Base-by-base conservation (phyloP, 1,140 invertebrate genomes). In the Conus betulinus region DNA sequence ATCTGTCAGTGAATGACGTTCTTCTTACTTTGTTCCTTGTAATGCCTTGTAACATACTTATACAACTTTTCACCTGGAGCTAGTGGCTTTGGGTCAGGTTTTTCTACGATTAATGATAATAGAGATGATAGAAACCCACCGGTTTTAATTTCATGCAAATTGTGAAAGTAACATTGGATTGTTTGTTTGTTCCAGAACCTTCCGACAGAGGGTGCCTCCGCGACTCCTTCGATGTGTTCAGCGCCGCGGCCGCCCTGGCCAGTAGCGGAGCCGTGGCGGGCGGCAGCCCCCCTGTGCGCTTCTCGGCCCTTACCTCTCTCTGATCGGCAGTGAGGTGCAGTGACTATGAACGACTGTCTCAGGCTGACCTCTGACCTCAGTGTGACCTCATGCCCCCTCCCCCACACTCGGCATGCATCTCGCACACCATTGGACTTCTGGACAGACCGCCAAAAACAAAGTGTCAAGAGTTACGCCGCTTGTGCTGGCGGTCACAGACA, bases 161-260 rank as follows among this genome's bases (percentile, higher is more conserved):
- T 1, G 39, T 39, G 39, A 39, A 39, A 39, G 3, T 39, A 39
- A 39, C 39, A 39, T 39, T 39, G 39, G 39, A 39, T 39, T 39
- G 39, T 39, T 39, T 39, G 39, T 39, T 5, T 84, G 57, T 87
- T 76, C 17, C 85, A 87, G 85, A 87, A 27, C 74, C 85, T 10
- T 55, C 85, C 4, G 85, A 87, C 71, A 55, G 85, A 53, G 53
- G 71, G 6, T 55, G 71, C n/a, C 85, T 53, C 25, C 85, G 85
- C 53, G 85, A 87, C 51, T 39, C 71, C 10, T 87, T 74, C n/a
- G 85, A 87, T 27, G 85, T 87, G 85, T 79, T 87, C 85, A 87
- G 85, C 17, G 85, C 85, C 13, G 74, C 85, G 3, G 85, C 71
- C 85, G 85, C 85, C 53, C 85, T 74, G 71, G 27, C 71, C 51